A percentile compares a stretch with the other conserved stretches of the same genome.
phyloP scores from a whole-genome alignment of 1,140 invertebrate species.

The Tachypleus tridentatus region DNA sequence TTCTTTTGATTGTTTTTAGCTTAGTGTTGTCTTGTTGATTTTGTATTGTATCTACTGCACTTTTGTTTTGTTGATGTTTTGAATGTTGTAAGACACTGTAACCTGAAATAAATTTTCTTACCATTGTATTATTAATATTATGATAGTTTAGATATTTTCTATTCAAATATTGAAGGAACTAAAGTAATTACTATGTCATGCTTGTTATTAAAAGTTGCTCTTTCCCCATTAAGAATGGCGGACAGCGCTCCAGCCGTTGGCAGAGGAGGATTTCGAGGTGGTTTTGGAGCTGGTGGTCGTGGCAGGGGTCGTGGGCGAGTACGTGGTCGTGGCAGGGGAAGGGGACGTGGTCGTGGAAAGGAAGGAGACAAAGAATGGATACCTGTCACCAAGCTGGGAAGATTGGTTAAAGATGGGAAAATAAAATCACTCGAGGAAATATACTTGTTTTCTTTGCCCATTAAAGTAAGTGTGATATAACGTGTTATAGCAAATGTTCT shows the following conservation, averaged over 20 bases:
- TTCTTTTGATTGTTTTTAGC: too few relatives aligned
- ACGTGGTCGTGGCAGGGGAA: constrained; percentile 62
- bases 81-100: too few relatives aligned
- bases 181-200: too few relatives aligned
- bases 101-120: too few relatives aligned
- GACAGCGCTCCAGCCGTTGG: constrained; percentile 22
- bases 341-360: constrained; percentile 67
- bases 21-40: too few relatives aligned
- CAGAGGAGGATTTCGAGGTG: constrained; percentile 13
- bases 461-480: constrained; percentile 53
- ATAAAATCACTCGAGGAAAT: constrained; percentile 96
- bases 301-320: constrained; percentile 45
- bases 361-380: constrained; percentile 87
- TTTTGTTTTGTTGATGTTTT: too few relatives aligned
- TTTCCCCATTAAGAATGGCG: constrained; percentile 15
- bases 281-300: constrained; percentile 13
- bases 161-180: too few relatives aligned
- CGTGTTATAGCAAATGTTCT: too few relatives aligned
- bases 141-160: too few relatives aligned
- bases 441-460: constrained; percentile 94
- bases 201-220: neutral
- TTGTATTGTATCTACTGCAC: too few relatives aligned
- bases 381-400: constrained; percentile 95
- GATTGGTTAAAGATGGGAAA: constrained; percentile 91
- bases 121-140: too few relatives aligned